Percentiles rank a stretch among this genome's conserved stretches.
Evolutionary conservation across 1,140 invertebrate genomes (phyloP).

Genomic region (Bombus pascuorum): DNA sequence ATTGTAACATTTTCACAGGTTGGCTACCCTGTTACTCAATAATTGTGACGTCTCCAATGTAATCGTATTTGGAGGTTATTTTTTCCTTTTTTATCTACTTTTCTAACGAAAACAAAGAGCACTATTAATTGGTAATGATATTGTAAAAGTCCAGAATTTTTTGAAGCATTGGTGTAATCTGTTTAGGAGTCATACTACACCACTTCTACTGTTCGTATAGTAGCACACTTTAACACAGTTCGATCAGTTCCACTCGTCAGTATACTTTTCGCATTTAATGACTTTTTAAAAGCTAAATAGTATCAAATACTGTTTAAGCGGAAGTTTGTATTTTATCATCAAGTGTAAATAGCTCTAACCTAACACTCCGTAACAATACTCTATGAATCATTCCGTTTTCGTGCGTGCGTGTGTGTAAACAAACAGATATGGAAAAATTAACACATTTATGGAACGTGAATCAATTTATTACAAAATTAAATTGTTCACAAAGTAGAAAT

Average conservation of each 20-base stretch:
- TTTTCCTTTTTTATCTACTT: not conserved
- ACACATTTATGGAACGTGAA: constrained; percentile 72
- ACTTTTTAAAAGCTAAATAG: not conserved
- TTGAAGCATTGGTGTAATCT: not conserved
- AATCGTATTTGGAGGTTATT: constrained; percentile 34
- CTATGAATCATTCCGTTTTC: not conserved
- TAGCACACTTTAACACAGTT: not conserved
- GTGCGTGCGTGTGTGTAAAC: not conserved
- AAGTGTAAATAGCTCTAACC: not conserved
- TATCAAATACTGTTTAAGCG: not conserved
- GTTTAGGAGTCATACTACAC: not conserved
- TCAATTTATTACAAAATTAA: constrained; percentile 63
- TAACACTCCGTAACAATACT: not conserved
- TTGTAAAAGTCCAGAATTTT: not conserved
- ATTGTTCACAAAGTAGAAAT: constrained; percentile 39
- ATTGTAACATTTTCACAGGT: constrained; percentile 6
- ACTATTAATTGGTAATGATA: constrained; percentile 8
- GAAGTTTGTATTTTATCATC: not conserved
- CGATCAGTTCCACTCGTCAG: not conserved
- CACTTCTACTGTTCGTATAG: not conserved
- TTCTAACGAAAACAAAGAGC: constrained; percentile 14
- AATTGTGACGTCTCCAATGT: not conserved
- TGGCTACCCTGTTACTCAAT: constrained; percentile 36
- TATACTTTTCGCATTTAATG: not conserved
- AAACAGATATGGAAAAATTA: constrained; percentile 63